Evolutionary conservation across 2,797 vertebrate species (phyloP), one percentile per base, ranked within the genome.

Genomic region (Enteromius thamalakanensis): DNA sequence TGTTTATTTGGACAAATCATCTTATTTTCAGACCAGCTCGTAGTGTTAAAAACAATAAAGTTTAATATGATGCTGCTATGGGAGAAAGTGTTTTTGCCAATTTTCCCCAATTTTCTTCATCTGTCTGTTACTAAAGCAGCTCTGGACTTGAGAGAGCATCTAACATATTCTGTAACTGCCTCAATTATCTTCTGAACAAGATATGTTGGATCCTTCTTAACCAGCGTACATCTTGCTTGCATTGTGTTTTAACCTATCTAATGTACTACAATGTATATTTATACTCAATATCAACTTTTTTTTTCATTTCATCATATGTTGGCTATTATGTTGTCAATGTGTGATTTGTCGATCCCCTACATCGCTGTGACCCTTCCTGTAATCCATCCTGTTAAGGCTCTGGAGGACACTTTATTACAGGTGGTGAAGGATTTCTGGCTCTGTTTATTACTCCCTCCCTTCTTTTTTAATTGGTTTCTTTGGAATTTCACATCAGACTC

Each of bases 391-490:
- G 68, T 71, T 72, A 34, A 55, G 65, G 65, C 85, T 82, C 83
- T 74, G 26, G 82, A 86, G 84, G 42, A 81, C 8, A 3, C 32
- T 83, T 87, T 82, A 86, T 87, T 87, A 83, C 87, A 82, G 87
- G 82, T 81, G 80, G 75, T 62, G 84, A 88, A 75, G 83, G 70
- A 80, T 86, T 76, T 87, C 55, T 82, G 81, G 69, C 85, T 83
- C 49, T 53, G 70, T 55, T 80, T 68, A 58, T 69, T 47, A 29
- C 86, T 81, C 85, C 85, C 81, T 79, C 40, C 37, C 53, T 79
- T 81, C 29, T 21, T 12, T 42, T 81, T 87, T 89, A 89, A 89
- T 89, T 89, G 88, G 87, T 88, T 89, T 87, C 84, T 78, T 79
- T 83, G 87, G 87, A 88, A 78, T 76, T 77, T 80, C 64, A 45